Evolutionary conservation across 1,140 invertebrate genomes (phyloP), one percentile per base, ranked within the genome.

Genomic region (Orius laevigatus): DNA sequence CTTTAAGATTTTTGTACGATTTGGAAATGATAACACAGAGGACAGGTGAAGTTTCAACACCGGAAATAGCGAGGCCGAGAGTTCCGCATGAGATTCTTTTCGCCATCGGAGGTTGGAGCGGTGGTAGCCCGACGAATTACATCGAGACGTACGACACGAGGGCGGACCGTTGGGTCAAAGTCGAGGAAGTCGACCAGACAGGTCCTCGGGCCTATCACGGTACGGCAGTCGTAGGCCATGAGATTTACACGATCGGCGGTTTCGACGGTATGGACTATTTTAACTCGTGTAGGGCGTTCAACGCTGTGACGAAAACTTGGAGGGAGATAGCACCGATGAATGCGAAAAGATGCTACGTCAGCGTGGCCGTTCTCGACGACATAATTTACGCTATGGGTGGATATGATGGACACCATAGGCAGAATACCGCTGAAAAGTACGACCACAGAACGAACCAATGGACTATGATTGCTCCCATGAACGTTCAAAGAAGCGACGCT

Each of bases 131-230:
- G 1, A 84, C 80, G 0, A 76, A 75, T 59, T 73, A 72, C 50
- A 76, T 86, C 5, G 82, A 86, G 59, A 78, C 78, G 0, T 86
- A 84, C 60, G 82, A 87, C 57, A 79, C 78, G 0, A 61, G 79
- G 50, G 79, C 81, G 2, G 81, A 85, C 63, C 66, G 77, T 39
- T 86, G 82, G 81, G 69, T 78, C 12, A 69, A 70, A 59, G 73
- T 71, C 3, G 61, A 66, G 35, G 70, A 76, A 54, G 68, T 71
- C 2, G 75, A 78, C 62, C 70, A 71, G 2, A 60, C 60, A n/a
- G 74, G 74, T 15, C 72, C 76, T 0, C 60, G 81, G 52, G 78
- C 79, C 16, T 83, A 83, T 56, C 80, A 84, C 51, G 80, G 78
- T 5, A 74, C 73, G 0, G 75, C 73, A 0, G 74, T 79, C n/a